Conservation (phyloP, 2,888 invertebrate genomes). For the Campoplex nolae region DNA sequence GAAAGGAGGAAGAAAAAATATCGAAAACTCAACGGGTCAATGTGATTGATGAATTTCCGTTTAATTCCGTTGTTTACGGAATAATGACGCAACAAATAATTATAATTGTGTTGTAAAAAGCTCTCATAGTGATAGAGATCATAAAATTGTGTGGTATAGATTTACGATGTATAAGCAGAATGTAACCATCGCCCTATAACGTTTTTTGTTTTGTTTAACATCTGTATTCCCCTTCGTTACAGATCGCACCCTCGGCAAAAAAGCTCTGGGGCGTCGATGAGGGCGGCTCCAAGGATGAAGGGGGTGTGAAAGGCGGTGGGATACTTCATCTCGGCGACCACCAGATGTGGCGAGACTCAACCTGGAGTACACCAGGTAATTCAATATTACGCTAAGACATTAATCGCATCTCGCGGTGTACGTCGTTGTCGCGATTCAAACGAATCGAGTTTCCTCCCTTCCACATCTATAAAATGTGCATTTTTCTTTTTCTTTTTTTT, state of each 20-base stretch:
- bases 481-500: background rate
- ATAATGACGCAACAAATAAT: slow-evolving; percentile 24
- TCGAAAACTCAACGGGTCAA: slow-evolving; percentile 21
- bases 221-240: slow-evolving; percentile 82
- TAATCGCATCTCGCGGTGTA: slow-evolving; percentile 23
- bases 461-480: background rate
- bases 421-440: slow-evolving; percentile 5
- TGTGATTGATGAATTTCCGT: slow-evolving; percentile 31
- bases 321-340: slow-evolving; percentile 92
- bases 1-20: slow-evolving; percentile 2
- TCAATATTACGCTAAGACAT: slow-evolving; percentile 39
- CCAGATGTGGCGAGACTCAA: slow-evolving; percentile 96
- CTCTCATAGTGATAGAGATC: background rate
- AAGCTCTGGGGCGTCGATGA: slow-evolving; percentile 93
- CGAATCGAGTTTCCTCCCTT: slow-evolving; percentile 13
- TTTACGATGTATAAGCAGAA: background rate
- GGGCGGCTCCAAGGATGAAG: slow-evolving; percentile 87
- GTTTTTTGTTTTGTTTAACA: slow-evolving; percentile 67
- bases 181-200: slow-evolving; percentile 66
- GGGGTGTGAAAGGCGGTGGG: slow-evolving; percentile 89
- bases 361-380: slow-evolving; percentile 96
- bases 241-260: slow-evolving; percentile 97
- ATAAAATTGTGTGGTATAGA: slow-evolving; percentile 18
- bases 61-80: background rate
- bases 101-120: background rate